Base-by-base conservation (phyloP, 1,140 invertebrate genomes). In the Brachionus plicatilis region DNA sequence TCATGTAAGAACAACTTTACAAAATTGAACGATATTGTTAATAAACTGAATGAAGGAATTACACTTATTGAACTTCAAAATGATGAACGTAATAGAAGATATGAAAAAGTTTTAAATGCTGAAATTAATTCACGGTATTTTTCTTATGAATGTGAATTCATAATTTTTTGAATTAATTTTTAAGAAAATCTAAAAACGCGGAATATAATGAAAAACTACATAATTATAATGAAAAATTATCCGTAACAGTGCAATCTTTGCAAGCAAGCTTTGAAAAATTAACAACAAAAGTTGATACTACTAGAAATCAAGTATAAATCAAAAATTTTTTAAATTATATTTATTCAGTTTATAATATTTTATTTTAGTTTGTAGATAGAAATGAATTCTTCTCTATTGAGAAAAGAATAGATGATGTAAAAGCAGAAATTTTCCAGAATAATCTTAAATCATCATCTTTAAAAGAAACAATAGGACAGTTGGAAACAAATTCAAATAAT, bases 61-160 rank as follows among this genome's bases (percentile, higher is more conserved):
- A 86, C 85, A 17, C 86, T 90, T 27, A 84, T 90, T 43, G 88
- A 89, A 72, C 86, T 87, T 82, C 88, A 89, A 84, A 83, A 88
- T 29, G 85, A 86, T 24, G 88, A 89, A 72, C 86, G 88, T 60
- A 88, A 87, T 76, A 87, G 87, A 82, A 87, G 88, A 66, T 85
- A 87, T 53, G 88, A 89, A 84, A 88, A 89, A 85, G 85, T 90
- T 12, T 85, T 90, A 29, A 85, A 86, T 27, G 89, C 89, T 45
- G 89, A 90, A 85, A 89, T 90, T 33, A 88, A 88, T 78, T 88
- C 88, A 53, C 87, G 88, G 89, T 88, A 80, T 41, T 76, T 6
- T 50, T 17, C 7, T 14, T 1, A 27, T 33, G 1, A 14, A 12
- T n/a, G 3, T 70, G 8, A 29, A 68, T 12, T 17, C 0, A 68